Evolutionary conservation across 2,113 vertebrate genomes (phyloP), one percentile per base, ranked within the genome.

Genomic region (Pyrgilauda ruficollis): DNA sequence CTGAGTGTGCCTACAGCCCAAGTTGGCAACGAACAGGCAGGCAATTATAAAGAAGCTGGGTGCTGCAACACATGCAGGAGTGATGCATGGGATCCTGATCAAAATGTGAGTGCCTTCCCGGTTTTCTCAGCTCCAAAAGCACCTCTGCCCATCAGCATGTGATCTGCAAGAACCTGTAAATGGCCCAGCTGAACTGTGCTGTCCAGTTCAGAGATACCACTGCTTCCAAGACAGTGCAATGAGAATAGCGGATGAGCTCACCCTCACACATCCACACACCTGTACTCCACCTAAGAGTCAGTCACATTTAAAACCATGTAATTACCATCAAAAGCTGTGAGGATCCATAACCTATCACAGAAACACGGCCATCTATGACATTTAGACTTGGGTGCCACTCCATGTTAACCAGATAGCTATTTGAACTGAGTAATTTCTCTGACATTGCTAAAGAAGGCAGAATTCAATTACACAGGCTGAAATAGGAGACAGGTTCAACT

Each of bases 381-480:
- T 21, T 41, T 44, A 70, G 67, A 53, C 44, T 59, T 3, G 28
- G 73, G 27, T 75, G 55, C 82, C 75, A 75, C 61, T 87, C 73
- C 73, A 31, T 7, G 68, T 61, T 50, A 88, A 53, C 41, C 87
- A 92, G 50, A 74, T 33, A 78, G 64, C 76, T 74, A 18, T 47
- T 94, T 68, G 78, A 85, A 47, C 35, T 7, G 18, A 79, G 73
- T 35, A 20, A 69, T 64, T 76, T 56, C 77, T 72, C 70, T 58
- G 89, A 81, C 92, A 67, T 4, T 58, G 64, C 82, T 69, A 66
- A 93, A 80, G 74, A 74, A 74, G 49, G 58, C 46, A 87, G 80
- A 89, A 91, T 17, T 66, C 87, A 95, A 97, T 92, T 90, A 92
- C 56, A 52, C 64, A 52, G 62, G 44, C 67, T 90, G 92, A 83